phyloP scores from a whole-genome alignment of 2,113 vertebrate species.

The Tachycineta bicolor region DNA sequence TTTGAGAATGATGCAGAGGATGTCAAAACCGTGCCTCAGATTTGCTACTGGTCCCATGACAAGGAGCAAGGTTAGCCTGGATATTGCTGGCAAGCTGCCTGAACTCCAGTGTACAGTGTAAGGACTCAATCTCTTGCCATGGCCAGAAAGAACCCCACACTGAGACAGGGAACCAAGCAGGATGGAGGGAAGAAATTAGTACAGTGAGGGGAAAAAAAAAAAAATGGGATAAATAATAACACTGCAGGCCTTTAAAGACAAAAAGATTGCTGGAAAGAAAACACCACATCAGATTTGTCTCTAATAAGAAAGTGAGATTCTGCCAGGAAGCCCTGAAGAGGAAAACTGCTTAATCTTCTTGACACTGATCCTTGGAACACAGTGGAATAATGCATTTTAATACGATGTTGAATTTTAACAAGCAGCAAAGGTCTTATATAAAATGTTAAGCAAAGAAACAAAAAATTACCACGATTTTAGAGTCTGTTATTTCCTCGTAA shows the following conservation, averaged over 20 bases:
- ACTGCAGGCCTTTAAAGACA: neutral
- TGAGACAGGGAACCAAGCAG: neutral
- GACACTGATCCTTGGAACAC: neutral
- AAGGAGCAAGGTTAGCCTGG: neutral
- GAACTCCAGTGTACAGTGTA: neutral
- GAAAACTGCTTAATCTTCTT: slow-evolving; percentile 14
- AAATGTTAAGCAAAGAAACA: slow-evolving; percentile 35
- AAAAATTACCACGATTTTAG: slow-evolving; percentile 32
- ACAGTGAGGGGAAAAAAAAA: neutral
- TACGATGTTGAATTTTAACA: slow-evolving; percentile 7
- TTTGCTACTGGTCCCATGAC: neutral
- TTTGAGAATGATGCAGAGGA: neutral
- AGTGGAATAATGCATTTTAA: slow-evolving; percentile 47
- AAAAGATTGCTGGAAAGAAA: slow-evolving; percentile 34
- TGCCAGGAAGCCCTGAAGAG: neutral
- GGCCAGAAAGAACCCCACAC: neutral
- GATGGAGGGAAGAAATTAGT: neutral
- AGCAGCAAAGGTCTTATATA: neutral
- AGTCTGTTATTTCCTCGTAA: neutral
- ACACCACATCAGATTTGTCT: neutral
- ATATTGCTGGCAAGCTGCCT: slow-evolving; percentile 1
- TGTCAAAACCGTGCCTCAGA: neutral
- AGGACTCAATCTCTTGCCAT: neutral
- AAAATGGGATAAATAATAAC: slow-evolving; percentile 1
- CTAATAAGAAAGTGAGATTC: slow-evolving; percentile 28